Base-by-base conservation (phyloP, 2,797 vertebrate genomes). In the Microcaecilia unicolor region DNA sequence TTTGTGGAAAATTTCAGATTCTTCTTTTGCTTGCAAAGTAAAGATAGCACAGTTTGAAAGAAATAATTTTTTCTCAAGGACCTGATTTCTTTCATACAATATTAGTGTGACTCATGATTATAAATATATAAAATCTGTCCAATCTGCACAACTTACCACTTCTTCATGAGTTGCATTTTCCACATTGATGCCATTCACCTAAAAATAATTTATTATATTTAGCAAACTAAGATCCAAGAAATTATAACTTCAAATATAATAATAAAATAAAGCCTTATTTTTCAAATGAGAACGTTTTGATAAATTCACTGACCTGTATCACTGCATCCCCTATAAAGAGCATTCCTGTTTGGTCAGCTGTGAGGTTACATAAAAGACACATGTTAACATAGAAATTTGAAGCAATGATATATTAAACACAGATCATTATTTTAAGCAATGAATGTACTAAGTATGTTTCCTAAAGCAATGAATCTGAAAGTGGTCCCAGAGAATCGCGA, bases 171-270 rank as follows among this genome's bases (percentile, higher is more conserved):
- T 90, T 41, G 87, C 84, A 23, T 55, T 83, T 76, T 91, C 90
- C 43, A 97, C 91, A 30, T 89, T 89, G 55, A 95, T 93, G 54
- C 93, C 91, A 51, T 97, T 97, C 63, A 97, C 89, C 93, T 97
- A 66, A 48, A 46, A 2, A n/a, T n/a, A n/a, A n/a, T n/a, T n/a
- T n/a, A 17, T n/a, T 15, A 23, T 3, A 45, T 39, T 7, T 4
- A 34, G 14, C 9, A 55, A 53, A 36, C 13, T 55, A 41, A 45
- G 11, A 30, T 41, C 6, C 48, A 26, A 36, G 17, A 26, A 19
- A 39, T n/a, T n/a, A n/a, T 15, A 25, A 46, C 11, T 8, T 5
- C 11, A 22, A 7, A 4, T 16, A 20, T 9, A 3, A 38, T 22
- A 26, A 34, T 22, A 23, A 26, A 22, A 8, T 26, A 28, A 15